Conservation (phyloP, 2,113 vertebrate genomes). For the Puffinus mauretanicus region DNA sequence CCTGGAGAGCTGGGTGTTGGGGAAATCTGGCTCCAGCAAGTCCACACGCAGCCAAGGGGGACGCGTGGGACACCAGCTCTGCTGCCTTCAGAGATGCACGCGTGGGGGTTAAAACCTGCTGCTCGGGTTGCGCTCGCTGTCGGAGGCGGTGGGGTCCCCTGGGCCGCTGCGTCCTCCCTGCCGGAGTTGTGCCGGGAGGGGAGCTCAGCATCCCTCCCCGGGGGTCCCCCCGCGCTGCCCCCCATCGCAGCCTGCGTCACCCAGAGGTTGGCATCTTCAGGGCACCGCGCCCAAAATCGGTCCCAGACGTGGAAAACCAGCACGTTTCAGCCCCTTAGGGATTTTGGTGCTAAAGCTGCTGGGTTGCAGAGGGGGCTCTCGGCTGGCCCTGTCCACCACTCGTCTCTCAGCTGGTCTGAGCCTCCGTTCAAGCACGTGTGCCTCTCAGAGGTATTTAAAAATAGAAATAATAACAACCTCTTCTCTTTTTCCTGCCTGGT, state of each 20-base stretch:
- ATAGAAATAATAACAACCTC: conserved; percentile 37
- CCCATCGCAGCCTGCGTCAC: neutral
- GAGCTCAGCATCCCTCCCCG: neutral
- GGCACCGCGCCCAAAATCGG: neutral
- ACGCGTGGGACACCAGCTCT: neutral
- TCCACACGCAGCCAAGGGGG: neutral
- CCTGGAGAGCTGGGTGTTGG: neutral
- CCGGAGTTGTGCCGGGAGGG: rapidly evolving
- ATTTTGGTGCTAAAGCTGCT: neutral
- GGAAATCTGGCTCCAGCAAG: neutral
- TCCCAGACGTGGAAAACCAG: neutral
- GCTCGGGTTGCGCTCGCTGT: neutral
- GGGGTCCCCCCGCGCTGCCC: rapidly evolving
- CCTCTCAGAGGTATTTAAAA: conserved; percentile 12
- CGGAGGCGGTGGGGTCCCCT: neutral
- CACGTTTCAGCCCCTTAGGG: rapidly evolving
- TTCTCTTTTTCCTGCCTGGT: conserved; percentile 6
- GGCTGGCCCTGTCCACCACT: neutral
- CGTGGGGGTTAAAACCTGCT: neutral
- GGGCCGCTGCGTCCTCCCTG: neutral
- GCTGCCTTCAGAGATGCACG: neutral
- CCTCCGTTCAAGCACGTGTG: rapidly evolving
- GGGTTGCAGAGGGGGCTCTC: neutral
- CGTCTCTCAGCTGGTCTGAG: neutral
- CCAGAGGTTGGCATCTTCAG: neutral